Evolutionary conservation across 2,797 vertebrate genomes (phyloP).

Genomic region (Buceros bicornis): DNA sequence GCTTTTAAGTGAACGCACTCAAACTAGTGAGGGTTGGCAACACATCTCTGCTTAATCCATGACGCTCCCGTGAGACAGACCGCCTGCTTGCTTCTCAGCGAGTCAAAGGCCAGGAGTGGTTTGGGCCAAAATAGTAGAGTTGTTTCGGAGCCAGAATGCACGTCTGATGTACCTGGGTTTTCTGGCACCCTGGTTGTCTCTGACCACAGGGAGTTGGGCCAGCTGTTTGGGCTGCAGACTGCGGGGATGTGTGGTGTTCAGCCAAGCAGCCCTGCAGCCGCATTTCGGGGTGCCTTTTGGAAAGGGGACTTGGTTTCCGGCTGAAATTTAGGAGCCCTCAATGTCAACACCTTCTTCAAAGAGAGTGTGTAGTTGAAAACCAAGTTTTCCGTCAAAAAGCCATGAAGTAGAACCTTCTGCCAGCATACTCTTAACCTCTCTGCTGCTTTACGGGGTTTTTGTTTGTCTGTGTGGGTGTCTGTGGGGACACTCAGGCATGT

Average conservation of each 20-base stretch:
- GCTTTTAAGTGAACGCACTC: neutral
- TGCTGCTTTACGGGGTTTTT: neutral
- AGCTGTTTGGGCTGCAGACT: neutral
- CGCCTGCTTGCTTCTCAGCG: neutral
- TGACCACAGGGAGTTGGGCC: neutral
- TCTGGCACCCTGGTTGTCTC: neutral
- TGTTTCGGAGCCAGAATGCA: neutral
- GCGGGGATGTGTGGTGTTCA: neutral
- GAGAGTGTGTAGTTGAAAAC: neutral
- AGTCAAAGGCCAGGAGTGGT: neutral
- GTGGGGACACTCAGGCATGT: slow-evolving; percentile 44
- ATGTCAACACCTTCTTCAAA: slow-evolving; percentile 9
- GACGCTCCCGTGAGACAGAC: neutral
- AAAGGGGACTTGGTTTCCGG: neutral
- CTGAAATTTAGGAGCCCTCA: neutral
- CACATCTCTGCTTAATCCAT: neutral
- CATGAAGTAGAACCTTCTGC: neutral
- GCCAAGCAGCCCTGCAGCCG: neutral
- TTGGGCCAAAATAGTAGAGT: neutral
- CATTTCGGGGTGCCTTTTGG: neutral
- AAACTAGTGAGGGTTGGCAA: neutral
- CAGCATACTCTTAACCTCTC: slow-evolving; percentile 16
- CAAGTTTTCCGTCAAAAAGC: slow-evolving; percentile 19
- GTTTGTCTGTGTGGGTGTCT: slow-evolving; percentile 59
- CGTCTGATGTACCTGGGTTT: neutral